phyloP scores from a whole-genome alignment of 1,140 invertebrate genomes.

The Orussus abietinus region DNA sequence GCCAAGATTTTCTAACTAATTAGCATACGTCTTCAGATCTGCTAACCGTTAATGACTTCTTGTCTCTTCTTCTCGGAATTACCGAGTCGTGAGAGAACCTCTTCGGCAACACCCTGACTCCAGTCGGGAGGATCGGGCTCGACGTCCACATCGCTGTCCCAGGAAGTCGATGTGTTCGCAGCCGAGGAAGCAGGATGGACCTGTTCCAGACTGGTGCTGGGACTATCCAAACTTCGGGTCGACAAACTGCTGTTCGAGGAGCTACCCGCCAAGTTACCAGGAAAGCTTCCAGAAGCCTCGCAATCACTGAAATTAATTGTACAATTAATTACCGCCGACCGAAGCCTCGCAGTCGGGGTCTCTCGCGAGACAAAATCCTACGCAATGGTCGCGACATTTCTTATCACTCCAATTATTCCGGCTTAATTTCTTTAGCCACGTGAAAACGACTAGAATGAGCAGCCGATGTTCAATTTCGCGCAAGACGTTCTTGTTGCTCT shows the following conservation, averaged over 20 bases:
- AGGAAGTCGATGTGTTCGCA: conserved; percentile 43
- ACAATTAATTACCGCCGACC: conserved; percentile 20
- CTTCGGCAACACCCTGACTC: conserved; percentile 77
- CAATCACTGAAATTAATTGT: conserved; percentile 40
- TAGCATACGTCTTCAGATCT: conserved; percentile 3
- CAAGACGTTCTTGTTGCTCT: no score
- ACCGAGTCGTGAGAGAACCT: conserved; percentile 68
- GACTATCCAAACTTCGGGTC: conserved; percentile 55
- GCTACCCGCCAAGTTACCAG: conserved; percentile 50
- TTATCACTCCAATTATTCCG: no score
- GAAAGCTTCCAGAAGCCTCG: conserved; percentile 42
- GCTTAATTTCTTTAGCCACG: no score
- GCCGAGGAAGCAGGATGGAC: conserved; percentile 43
- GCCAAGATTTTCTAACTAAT: no score
- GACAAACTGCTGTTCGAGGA: conserved; percentile 54
- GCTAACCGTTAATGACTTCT: conserved; percentile 92
- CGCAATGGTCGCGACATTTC: no score
- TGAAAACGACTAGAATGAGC: no score
- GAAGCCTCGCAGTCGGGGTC: no score
- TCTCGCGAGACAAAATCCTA: no score
- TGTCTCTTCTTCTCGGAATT: conserved; percentile 86
- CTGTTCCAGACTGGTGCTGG: conserved; percentile 57
- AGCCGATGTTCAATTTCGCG: no score
- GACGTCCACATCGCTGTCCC: conserved; percentile 78
- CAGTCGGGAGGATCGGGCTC: conserved; percentile 76